Evolutionary conservation across 2,113 vertebrate genomes (phyloP), one percentile per base, ranked within the genome.

Genomic region (Indri indri): DNA sequence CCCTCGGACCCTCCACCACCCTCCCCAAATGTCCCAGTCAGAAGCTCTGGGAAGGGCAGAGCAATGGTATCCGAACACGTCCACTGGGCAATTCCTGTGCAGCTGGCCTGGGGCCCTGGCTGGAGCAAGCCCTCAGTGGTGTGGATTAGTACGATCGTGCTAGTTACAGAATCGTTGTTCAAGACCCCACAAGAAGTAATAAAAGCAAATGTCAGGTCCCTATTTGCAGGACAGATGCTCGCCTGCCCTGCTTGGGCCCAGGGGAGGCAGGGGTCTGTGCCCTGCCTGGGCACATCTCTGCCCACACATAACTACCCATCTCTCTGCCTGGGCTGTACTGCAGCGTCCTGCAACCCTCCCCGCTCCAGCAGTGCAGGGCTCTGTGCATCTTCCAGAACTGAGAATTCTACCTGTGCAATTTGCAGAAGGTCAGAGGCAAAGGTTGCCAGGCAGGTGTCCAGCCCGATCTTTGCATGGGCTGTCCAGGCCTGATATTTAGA

Each of bases 401-500:
- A 37, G 70, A 50, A 57, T n/a, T 14, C 74, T 32, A 54, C 32
- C 32, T 1, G 17, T 13, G 42, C 57, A 4, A 22, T 1, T 47
- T 25, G 40, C 57, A 45, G 63, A 54, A 80, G 74, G 80, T 66
- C 45, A 22, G 65, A 87, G 22, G 68, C 76, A 68, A 61, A 94
- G 91, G 88, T 74, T 5, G 9, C 86, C 45, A 40, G 61, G 91
- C 37, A 6, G 65, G 94, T 12, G 77, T 52, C 42, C 65, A 20
- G 85, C 12, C 20, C 5, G 1, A 18, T 45, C 89, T 42, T 79
- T 23, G 11, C 1, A 8, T 23, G 22, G 18, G 32, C 23, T 5
- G 37, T 37, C 59, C 13, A 34, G 32, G 47, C 50, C 52, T 52
- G 89, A 40, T 50, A 84, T 95, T 94, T 92, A 73, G 45, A 88